These are phyloP conservation scores for Gymnogyps californianus DNA, from an alignment of 2,113 vertebrate species.

Conservation along the genomic window DNA sequence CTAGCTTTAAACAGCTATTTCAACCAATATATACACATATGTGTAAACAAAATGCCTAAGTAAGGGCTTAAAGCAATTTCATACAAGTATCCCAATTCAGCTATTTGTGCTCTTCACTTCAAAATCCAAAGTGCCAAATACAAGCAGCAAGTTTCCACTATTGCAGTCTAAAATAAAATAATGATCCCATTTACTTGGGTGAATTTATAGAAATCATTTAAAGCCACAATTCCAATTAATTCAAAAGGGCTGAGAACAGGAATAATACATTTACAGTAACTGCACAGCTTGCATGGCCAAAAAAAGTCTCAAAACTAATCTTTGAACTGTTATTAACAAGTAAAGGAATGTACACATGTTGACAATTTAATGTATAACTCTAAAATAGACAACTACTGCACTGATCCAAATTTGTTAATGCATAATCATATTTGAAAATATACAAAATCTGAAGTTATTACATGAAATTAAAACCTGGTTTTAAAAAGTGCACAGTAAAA, in stretches of 20 bases:
- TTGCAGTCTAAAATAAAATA: neutral
- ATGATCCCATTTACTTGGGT: slow-evolving; percentile 18
- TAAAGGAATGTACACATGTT: slow-evolving; percentile 40
- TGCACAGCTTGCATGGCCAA: slow-evolving; percentile 23
- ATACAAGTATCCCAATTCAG: neutral
- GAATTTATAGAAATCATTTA: slow-evolving; percentile 62
- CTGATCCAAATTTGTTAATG: slow-evolving; percentile 56
- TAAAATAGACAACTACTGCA: slow-evolving; percentile 62
- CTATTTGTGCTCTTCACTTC: slow-evolving; percentile 20
- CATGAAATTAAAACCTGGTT: slow-evolving; percentile 73
- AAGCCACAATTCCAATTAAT: slow-evolving; percentile 55
- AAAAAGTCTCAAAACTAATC: neutral
- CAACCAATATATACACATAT: neutral
- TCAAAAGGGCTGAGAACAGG: slow-evolving; percentile 39
- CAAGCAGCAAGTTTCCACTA: slow-evolving; percentile 15
- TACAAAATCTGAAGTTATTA: slow-evolving; percentile 74
- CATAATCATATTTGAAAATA: slow-evolving; percentile 69
- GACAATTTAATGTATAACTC: slow-evolving; percentile 57
- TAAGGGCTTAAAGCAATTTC: neutral
- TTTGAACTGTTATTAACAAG: slow-evolving; percentile 34
- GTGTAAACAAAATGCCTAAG: slow-evolving; percentile 14
- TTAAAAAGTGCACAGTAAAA: slow-evolving; percentile 81
- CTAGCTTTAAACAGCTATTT: slow-evolving; percentile 8
- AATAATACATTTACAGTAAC: slow-evolving; percentile 53
- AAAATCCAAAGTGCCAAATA: slow-evolving; percentile 15